Conservation (phyloP, 2,113 vertebrate species). For the Notiomystis cincta region DNA sequence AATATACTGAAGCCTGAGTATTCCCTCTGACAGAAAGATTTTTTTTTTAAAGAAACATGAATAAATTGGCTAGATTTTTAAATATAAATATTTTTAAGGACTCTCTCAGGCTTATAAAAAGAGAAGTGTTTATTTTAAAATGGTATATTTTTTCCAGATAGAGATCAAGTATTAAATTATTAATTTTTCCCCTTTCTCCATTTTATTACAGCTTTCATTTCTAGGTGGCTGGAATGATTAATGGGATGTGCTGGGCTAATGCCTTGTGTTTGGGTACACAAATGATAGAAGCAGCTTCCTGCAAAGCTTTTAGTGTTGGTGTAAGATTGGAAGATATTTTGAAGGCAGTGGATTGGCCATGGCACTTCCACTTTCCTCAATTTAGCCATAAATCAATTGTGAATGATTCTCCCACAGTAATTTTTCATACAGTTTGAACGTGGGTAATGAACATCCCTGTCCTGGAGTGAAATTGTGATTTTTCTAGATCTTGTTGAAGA, state of each 20-base stretch:
- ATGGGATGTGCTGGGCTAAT: slow-evolving; percentile 60
- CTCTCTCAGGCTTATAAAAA: not conserved
- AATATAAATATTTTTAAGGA: not conserved
- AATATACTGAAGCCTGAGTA: not conserved
- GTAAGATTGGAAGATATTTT: slow-evolving; percentile 63
- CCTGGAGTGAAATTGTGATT: slow-evolving; percentile 61
- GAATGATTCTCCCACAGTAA: slow-evolving; percentile 61
- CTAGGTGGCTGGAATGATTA: slow-evolving; percentile 61
- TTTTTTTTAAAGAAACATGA: not conserved
- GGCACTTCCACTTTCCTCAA: slow-evolving; percentile 51
- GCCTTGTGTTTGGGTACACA: slow-evolving; percentile 59
- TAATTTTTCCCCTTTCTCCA: slow-evolving; percentile 12
- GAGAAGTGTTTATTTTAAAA: not conserved
- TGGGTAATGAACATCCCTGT: slow-evolving; percentile 63
- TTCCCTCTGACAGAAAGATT: not conserved
- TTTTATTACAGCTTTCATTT: slow-evolving; percentile 39
- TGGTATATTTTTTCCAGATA: slow-evolving; percentile 23
- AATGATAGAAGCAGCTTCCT: slow-evolving; percentile 62
- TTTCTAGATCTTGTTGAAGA: slow-evolving; percentile 57
- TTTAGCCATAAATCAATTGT: slow-evolving; percentile 71
- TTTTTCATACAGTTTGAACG: slow-evolving; percentile 71
- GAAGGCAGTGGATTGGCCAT: slow-evolving; percentile 45
- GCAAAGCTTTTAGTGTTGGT: slow-evolving; percentile 47
- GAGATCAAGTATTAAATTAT: slow-evolving; percentile 60
- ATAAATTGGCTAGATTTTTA: not conserved